Percentiles rank a stretch among this genome's conserved stretches.
These are phyloP conservation scores for Epistrophe grossulariae DNA, from an alignment of 2,888 invertebrate genomes.

Conservation along the genomic window DNA sequence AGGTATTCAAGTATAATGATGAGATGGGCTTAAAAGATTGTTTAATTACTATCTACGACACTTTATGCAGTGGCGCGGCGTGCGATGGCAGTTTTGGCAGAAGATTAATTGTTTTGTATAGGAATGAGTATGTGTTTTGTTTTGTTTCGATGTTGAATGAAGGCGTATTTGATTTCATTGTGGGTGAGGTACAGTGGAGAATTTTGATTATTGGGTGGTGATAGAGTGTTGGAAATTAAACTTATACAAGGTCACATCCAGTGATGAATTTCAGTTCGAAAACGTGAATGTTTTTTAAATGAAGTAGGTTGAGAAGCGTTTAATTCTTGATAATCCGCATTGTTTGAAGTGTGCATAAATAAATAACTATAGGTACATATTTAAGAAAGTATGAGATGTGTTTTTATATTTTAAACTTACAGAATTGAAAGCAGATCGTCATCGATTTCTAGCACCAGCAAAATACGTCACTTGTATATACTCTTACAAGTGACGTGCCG, in stretches of 20 bases:
- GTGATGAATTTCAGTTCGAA: conserved; percentile 24
- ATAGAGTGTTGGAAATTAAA: conserved; percentile 11
- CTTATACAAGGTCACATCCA: conserved; percentile 16
- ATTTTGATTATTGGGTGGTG: conserved; percentile 32
- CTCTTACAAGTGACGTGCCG: too few species aligned
- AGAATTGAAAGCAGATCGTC: too few species aligned
- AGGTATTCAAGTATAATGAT: not conserved
- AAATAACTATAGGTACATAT: not conserved
- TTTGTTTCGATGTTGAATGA: conserved; percentile 14
- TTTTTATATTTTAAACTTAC: too few species aligned
- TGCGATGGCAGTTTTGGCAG: not conserved
- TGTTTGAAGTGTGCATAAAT: not conserved
- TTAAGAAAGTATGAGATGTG: too few species aligned
- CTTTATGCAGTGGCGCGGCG: not conserved
- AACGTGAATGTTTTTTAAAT: conserved; percentile 19
- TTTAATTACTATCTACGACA: conserved; percentile 9
- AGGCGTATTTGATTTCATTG: conserved; percentile 12
- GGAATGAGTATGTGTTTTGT: not conserved
- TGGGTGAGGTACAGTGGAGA: conserved; percentile 20
- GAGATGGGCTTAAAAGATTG: conserved; percentile 26
- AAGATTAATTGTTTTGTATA: conserved; percentile 21
- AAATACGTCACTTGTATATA: too few species aligned
- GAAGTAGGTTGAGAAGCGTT: not conserved
- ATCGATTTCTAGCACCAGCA: too few species aligned
- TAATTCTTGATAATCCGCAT: not conserved